Conservation (phyloP, 2,888 invertebrate genomes). For the Mystacides longicornis region DNA sequence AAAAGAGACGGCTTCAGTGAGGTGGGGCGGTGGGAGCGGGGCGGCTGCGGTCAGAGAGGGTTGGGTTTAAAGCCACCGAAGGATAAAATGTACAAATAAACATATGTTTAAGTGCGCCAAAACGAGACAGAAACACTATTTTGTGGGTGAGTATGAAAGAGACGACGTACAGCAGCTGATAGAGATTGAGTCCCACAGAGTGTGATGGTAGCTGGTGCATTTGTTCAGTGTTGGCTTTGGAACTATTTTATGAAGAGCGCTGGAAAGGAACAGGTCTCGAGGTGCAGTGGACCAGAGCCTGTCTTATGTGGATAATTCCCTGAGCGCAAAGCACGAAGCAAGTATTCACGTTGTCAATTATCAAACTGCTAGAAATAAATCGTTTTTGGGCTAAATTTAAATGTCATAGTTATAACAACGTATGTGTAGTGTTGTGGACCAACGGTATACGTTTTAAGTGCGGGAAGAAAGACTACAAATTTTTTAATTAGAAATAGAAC, state of each 20-base stretch:
- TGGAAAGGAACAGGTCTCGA: no score
- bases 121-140: constrained; percentile 33
- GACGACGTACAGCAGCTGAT: constrained; percentile 36
- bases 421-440: no score
- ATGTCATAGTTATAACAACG: no score
- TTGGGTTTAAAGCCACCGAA: constrained; percentile 60
- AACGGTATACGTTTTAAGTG: no score
- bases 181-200: constrained; percentile 25
- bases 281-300: constrained; percentile 21
- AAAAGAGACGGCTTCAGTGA: constrained; percentile 36
- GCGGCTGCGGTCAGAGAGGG: constrained; percentile 61
- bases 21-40: constrained; percentile 42
- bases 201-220: constrained; percentile 38
- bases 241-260: constrained; percentile 22
- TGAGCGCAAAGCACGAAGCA: no score
- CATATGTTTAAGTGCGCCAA: constrained; percentile 50
- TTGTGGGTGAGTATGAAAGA: constrained; percentile 40
- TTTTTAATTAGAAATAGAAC: no score
- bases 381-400: no score
- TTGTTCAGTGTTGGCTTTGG: constrained; percentile 30
- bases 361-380: no score
- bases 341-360: no score
- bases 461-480: no score
- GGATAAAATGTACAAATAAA: constrained; percentile 57
- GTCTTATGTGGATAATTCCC: not conserved